These are phyloP conservation scores for Zele albiditarsus DNA, from an alignment of 2,888 invertebrate genomes.

Conservation along the genomic window DNA sequence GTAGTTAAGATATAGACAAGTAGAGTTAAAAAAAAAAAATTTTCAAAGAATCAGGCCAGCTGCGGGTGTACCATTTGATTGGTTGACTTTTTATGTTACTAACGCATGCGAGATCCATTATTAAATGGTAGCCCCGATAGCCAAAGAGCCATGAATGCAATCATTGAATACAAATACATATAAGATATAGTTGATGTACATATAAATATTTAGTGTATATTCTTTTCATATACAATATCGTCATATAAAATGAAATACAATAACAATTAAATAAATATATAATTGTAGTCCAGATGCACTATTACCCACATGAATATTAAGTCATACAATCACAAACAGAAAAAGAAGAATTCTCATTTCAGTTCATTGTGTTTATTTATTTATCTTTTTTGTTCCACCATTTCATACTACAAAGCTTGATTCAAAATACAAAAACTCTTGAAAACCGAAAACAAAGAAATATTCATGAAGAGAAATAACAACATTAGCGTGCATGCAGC, in stretches of 20 bases:
- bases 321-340: background rate
- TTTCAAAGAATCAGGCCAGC: conserved; percentile 52
- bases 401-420: too few relatives aligned
- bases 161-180: conserved; percentile 35
- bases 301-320: conserved; percentile 28
- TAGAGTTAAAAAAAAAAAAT: background rate
- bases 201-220: conserved; percentile 22
- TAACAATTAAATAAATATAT: conserved; percentile 2
- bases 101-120: conserved; percentile 58
- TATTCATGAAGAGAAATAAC: conserved; percentile 8
- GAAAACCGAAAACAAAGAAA: background rate
- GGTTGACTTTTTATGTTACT: conserved; percentile 61
- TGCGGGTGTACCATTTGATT: conserved; percentile 62
- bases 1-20: conserved; percentile 15
- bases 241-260: conserved; percentile 9
- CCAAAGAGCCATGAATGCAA: conserved; percentile 48
- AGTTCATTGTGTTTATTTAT: too few relatives aligned
- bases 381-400: too few relatives aligned
- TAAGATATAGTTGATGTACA: conserved; percentile 8
- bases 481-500: conserved; percentile 53
- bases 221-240: background rate
- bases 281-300: conserved; percentile 38
- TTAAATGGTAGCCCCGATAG: conserved; percentile 57
- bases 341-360: background rate
- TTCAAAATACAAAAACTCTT: too few relatives aligned